phyloP scores from a whole-genome alignment of 2,113 vertebrate genomes.

The Rhinogobius similis region DNA sequence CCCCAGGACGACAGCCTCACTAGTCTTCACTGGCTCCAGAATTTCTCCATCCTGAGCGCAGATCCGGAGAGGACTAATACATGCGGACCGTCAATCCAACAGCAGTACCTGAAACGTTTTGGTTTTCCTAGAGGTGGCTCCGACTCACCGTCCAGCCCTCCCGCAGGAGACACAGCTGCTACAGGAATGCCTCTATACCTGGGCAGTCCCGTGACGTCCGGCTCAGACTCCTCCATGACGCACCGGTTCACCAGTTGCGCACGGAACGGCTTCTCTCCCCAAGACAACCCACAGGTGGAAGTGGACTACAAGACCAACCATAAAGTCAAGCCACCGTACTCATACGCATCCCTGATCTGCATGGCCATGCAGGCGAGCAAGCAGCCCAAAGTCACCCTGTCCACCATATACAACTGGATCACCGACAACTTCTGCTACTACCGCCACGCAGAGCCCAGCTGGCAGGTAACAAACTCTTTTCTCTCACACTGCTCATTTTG shows the following conservation, averaged over 20 bases:
- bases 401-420: conserved; percentile 88
- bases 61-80: conserved; percentile 72
- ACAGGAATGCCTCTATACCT: conserved; percentile 74
- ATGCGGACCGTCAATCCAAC: conserved; percentile 57
- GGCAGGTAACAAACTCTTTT: conserved; percentile 80
- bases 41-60: conserved; percentile 83
- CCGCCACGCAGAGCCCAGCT: conserved; percentile 85
- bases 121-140: conserved; percentile 64
- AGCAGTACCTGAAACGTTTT: conserved; percentile 61
- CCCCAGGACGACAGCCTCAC: conserved; percentile 84
- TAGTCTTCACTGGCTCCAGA: conserved; percentile 87
- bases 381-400: conserved; percentile 83
- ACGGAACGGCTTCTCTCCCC: conserved; percentile 44
- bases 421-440: conserved; percentile 88
- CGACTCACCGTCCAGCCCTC: conserved; percentile 82
- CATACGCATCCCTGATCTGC: conserved; percentile 86
- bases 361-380: conserved; percentile 88
- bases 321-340: conserved; percentile 84
- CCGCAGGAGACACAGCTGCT: conserved; percentile 81
- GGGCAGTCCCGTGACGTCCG: conserved; percentile 76
- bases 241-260: conserved; percentile 46
- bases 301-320: conserved; percentile 82
- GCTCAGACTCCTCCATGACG: conserved; percentile 59
- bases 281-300: conserved; percentile 67
- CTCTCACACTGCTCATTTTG: conserved; percentile 12